phyloP scores from a whole-genome alignment of 2,888 invertebrate species.

The Tetranychus truncatus region DNA sequence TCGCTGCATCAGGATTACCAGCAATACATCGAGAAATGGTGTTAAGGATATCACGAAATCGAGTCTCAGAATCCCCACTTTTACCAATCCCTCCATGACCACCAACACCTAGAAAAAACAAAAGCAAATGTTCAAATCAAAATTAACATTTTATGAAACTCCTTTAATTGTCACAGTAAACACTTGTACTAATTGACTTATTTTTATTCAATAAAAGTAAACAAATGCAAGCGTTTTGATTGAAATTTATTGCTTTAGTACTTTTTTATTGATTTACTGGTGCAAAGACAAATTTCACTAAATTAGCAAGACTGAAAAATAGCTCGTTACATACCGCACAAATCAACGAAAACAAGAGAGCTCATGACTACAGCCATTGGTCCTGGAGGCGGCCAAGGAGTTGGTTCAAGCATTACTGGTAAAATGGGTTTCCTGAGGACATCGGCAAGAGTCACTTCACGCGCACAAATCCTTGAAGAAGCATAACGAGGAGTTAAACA shows the following conservation, averaged over 20 bases:
- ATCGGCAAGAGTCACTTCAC: constrained; percentile 35
- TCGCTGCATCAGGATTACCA: constrained; percentile 23
- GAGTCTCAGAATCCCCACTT: constrained; percentile 27
- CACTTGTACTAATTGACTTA: neutral
- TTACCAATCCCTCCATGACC: constrained; percentile 29
- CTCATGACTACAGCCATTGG: constrained; percentile 35
- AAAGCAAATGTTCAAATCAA: neutral
- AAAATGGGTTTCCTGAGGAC: constrained; percentile 36
- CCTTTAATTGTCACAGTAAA: neutral
- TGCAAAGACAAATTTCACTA: too few relatives aligned
- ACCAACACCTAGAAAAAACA: constrained; percentile 25
- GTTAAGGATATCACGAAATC: constrained; percentile 28
- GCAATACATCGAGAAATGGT: constrained; percentile 25
- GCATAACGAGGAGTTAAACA: constrained; percentile 31
- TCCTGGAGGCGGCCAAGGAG: constrained; percentile 37
- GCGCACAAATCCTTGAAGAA: constrained; percentile 34
- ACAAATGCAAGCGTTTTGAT: neutral
- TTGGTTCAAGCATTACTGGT: constrained; percentile 34
- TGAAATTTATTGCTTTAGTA: too few relatives aligned
- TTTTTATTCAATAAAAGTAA: neutral
- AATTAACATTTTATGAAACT: neutral
- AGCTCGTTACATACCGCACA: constrained; percentile 31
- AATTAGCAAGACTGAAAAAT: neutral
- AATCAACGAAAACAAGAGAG: constrained; percentile 35
- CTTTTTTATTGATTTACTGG: too few relatives aligned